Evolutionary conservation across 2,888 invertebrate genomes (phyloP).

Genomic region (Anticlea derivata): DNA sequence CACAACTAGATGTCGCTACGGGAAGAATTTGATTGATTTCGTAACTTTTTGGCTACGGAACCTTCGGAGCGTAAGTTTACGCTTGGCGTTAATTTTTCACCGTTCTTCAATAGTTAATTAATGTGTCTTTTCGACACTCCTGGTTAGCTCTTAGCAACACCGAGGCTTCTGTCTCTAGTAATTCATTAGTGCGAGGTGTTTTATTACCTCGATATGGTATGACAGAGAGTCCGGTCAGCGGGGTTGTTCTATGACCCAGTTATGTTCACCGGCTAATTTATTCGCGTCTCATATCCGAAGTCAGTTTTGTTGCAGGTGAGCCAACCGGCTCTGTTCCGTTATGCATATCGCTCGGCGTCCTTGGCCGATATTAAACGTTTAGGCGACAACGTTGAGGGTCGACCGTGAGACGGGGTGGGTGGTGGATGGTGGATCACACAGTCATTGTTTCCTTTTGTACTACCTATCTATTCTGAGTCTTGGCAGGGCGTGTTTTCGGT

Average conservation of each 20-base stretch:
- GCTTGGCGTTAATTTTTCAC: no score
- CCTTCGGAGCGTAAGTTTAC: no score
- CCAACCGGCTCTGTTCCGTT: conserved; percentile 39
- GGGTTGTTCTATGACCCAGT: conserved; percentile 44
- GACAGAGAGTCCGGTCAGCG: conserved; percentile 23
- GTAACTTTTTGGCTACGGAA: no score
- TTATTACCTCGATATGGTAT: conserved; percentile 15
- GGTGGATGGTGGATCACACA: conserved; percentile 55
- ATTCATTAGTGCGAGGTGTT: conserved; percentile 5
- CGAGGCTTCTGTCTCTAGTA: not conserved
- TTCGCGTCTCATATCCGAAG: conserved; percentile 45
- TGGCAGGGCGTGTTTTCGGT: conserved; percentile 44
- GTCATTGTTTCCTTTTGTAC: conserved; percentile 65
- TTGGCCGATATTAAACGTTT: conserved; percentile 77
- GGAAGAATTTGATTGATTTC: no score
- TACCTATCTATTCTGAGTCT: conserved; percentile 50
- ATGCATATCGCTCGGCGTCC: conserved; percentile 58
- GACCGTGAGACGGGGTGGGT: conserved; percentile 47
- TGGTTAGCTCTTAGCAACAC: not conserved
- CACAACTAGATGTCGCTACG: no score
- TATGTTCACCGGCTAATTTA: conserved; percentile 46
- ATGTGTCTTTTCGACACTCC: no score
- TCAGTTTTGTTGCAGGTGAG: conserved; percentile 44
- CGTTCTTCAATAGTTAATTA: no score
- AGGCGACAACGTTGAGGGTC: conserved; percentile 51